Evolutionary conservation across 2,888 invertebrate species (phyloP), one percentile per base, ranked within the genome.

Genomic region (Rhimphoctona megacephalus): DNA sequence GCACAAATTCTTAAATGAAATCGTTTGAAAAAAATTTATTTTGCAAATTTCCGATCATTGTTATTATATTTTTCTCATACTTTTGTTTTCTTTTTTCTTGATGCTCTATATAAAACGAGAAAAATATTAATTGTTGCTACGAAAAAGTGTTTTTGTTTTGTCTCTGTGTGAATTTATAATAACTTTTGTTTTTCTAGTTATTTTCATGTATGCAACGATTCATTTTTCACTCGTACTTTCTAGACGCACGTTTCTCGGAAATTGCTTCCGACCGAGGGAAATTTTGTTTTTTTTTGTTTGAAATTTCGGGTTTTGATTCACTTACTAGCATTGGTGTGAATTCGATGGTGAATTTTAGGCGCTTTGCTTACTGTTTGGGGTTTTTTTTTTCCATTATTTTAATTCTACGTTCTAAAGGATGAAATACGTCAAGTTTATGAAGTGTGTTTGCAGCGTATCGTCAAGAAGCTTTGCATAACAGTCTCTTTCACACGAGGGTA

Each of bases 381-480:
- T n/a, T 11, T 73, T 52, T 54, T 36, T 22, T 17, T 72, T 9
- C n/a, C 22, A 54, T 33, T 0, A n/a, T 39, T 67, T 67, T 11
- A 22, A 30, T 22, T 19, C 67, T 11, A 67, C 39, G 67, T 39
- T 67, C 67, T 39, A 11, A 36, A 36, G 73, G 30, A 70, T 49
- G 30, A 30, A 70, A 49, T 25, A 19, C 49, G 22, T 70, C 25
- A 22, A 25, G 49, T 49, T 46, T 30, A 49, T 33, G 46, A 33
- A 25, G 25, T 52, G 43, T 67, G 49, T 76, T 64, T n/a, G 79
- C 69, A 64, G 79, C 54, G 43, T 25, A 79, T 61, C 70, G 70
- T 39, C 61, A 39, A 70, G 70, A 66, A 67, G 74, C 69, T 82
- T 74, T 49, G 54, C 61, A 69, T 74, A 82, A 82, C 30, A 46